Percentiles rank a stretch among this genome's conserved stretches.
Evolutionary conservation across 2,797 vertebrate species (phyloP).

Genomic region (Natrix natrix): DNA sequence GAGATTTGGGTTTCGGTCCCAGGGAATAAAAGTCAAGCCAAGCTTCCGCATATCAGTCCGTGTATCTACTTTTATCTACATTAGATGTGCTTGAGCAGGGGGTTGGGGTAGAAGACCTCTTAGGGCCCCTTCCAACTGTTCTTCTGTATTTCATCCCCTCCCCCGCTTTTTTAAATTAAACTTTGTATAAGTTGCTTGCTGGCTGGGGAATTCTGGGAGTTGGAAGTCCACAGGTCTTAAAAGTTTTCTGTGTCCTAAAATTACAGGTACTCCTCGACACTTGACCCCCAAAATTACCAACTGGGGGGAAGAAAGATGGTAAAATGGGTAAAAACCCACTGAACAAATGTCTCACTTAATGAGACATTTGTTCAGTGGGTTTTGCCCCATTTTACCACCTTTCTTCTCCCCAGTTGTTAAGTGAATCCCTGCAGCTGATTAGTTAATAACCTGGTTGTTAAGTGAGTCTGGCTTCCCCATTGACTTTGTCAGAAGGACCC

Average conservation of each 20-base stretch:
- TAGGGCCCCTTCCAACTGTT: neutral
- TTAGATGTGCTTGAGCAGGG: neutral
- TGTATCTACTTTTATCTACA: neutral
- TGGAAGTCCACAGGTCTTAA: neutral
- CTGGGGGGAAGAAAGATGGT: too few species aligned
- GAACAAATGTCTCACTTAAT: too few species aligned
- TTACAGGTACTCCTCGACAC: neutral
- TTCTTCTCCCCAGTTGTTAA: neutral
- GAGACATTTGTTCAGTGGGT: neutral
- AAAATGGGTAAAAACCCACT: too few species aligned
- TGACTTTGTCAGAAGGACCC: neutral
- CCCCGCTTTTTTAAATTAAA: neutral
- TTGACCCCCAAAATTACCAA: neutral
- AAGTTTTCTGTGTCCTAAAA: neutral
- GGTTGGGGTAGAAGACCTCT: neutral
- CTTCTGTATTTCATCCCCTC: neutral
- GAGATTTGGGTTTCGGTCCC: neutral
- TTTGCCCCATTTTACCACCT: neutral
- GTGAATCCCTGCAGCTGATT: neutral
- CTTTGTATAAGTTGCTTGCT: neutral
- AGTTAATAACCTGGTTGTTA: neutral
- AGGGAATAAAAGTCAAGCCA: neutral
- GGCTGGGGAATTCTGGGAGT: neutral
- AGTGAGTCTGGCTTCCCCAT: neutral
- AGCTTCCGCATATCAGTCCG: neutral